Percentiles rank a stretch among this genome's conserved stretches.
phyloP scores from a whole-genome alignment of 2,888 invertebrate species.

The Gymnoscelis rufifasciata region DNA sequence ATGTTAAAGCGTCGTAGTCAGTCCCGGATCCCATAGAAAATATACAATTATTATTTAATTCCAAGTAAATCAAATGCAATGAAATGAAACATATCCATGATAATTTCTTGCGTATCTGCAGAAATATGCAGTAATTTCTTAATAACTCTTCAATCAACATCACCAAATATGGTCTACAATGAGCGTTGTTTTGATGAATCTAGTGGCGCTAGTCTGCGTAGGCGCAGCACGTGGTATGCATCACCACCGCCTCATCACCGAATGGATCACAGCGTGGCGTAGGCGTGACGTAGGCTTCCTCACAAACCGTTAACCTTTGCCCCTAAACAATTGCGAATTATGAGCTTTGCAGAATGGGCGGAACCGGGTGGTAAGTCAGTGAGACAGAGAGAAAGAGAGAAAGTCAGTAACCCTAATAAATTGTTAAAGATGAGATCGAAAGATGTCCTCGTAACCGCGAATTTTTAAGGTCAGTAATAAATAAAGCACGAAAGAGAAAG shows the following conservation, averaged over 20 bases:
- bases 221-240: constrained; percentile 58
- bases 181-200: constrained; percentile 3
- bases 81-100: too few species aligned
- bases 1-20: neutral
- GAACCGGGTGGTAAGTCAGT: constrained; percentile 2
- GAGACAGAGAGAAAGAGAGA: neutral
- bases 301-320: constrained; percentile 49
- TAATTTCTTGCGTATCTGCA: neutral
- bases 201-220: constrained; percentile 40
- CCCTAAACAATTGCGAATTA: constrained; percentile 31
- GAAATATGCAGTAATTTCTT: neutral
- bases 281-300: constrained; percentile 55
- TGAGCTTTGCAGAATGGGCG: constrained; percentile 27
- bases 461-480: neutral
- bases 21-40: too few species aligned
- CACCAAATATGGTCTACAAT: neutral
- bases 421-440: constrained; percentile 11
- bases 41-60: too few species aligned
- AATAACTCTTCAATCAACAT: neutral
- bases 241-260: constrained; percentile 48
- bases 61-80: too few species aligned
- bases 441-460: constrained; percentile 7
- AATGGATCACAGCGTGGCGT: constrained; percentile 44
- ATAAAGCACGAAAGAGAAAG: neutral
- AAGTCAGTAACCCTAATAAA: constrained; percentile 5